Evolutionary conservation across 2,797 vertebrate species (phyloP).

Genomic region (Danio tinwini): DNA sequence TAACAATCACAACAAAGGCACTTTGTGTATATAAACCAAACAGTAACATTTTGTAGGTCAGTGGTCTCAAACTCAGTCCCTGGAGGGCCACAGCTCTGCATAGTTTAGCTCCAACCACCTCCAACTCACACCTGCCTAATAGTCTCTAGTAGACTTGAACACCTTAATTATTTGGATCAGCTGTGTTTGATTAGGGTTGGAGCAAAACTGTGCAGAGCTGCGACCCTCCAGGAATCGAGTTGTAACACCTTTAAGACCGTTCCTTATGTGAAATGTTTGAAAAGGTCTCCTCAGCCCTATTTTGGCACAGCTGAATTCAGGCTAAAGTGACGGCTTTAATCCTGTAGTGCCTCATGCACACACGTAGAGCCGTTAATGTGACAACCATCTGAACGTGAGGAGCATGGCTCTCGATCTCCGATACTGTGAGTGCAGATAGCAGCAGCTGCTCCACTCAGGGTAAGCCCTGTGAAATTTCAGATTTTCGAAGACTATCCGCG

Average conservation of each 20-base stretch:
- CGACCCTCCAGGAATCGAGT: no score
- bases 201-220: no score
- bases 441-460: slow-evolving; percentile 74
- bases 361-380: slow-evolving; percentile 75
- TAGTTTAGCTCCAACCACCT: no score
- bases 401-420: slow-evolving; percentile 66
- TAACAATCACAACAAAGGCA: slow-evolving; percentile 40
- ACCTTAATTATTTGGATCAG: no score
- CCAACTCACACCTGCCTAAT: no score
- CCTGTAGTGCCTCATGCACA: slow-evolving; percentile 17
- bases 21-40: slow-evolving; percentile 55
- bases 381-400: slow-evolving; percentile 71
- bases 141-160: no score
- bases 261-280: slow-evolving; percentile 36
- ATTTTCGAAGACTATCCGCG: slow-evolving; percentile 77
- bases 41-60: slow-evolving; percentile 24
- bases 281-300: slow-evolving; percentile 23
- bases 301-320: slow-evolving; percentile 39
- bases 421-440: slow-evolving; percentile 61
- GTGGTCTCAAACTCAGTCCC: no score
- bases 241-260: slow-evolving; percentile 48
- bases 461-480: slow-evolving; percentile 84
- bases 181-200: no score
- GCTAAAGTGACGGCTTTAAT: slow-evolving; percentile 53
- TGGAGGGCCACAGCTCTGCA: no score